phyloP scores from a whole-genome alignment of 1,140 invertebrate species.

The Drosophila navojoa region DNA sequence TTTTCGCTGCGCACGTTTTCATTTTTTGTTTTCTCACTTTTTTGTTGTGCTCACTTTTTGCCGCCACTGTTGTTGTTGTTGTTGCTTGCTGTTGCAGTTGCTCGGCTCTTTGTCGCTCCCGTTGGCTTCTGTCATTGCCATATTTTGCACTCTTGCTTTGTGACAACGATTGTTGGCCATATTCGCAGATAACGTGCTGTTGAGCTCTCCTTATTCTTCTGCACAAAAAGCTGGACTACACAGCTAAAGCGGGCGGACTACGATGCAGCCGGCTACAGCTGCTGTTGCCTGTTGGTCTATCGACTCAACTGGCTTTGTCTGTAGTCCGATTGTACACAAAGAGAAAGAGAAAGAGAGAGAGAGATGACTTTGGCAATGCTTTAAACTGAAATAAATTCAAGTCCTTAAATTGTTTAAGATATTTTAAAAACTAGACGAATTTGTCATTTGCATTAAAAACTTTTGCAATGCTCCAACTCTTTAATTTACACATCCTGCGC shows the following conservation, averaged over 20 bases:
- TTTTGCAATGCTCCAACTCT: too few species aligned
- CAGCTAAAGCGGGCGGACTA: neutral
- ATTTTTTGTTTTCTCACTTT: slow-evolving; percentile 1
- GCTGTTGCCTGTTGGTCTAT: too few species aligned
- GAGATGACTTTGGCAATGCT: too few species aligned
- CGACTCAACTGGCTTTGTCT: too few species aligned
- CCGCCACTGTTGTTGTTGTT: neutral
- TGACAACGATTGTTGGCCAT: slow-evolving; percentile 34
- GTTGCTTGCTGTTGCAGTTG: neutral
- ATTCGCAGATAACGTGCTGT: slow-evolving; percentile 15
- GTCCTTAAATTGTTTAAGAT: too few species aligned
- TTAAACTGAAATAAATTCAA: too few species aligned
- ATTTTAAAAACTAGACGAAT: too few species aligned
- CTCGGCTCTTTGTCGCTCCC: neutral
- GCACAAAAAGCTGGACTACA: neutral
- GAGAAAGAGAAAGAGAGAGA: too few species aligned
- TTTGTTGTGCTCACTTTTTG: neutral
- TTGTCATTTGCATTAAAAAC: too few species aligned
- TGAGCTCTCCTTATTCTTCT: neutral
- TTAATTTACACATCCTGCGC: neutral
- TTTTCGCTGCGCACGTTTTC: neutral
- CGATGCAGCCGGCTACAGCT: too few species aligned
- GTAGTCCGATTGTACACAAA: too few species aligned
- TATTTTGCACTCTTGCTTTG: slow-evolving; percentile 60
- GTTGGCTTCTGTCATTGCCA: slow-evolving; percentile 56